Base-by-base conservation (phyloP, 2,888 invertebrate genomes). In the Selenia dentaria region DNA sequence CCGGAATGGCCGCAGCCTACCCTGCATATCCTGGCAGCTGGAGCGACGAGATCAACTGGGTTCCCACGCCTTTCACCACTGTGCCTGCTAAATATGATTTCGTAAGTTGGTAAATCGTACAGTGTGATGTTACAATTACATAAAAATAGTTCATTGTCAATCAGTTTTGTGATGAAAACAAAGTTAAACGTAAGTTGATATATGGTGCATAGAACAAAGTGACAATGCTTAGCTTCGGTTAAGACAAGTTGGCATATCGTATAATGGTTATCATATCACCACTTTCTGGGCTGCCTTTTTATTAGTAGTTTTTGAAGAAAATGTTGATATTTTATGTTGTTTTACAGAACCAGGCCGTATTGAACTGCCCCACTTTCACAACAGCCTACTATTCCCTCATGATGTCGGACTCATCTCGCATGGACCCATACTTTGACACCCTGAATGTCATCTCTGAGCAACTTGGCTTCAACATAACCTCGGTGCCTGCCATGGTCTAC, bases 31-130 rank as follows among this genome's bases (percentile, higher is more conserved):
- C 37, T 0, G 54, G 64, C 6, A 54, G 57, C 16, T 79, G 77
- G 78, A 74, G 67, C 35, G 28, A 53, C 0, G 34, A 59, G 0
- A 40, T 79, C 6, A 50, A 70, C 28, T 80, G 79, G 77, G 64
- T 64, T 0, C 79, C 79, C 0, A 60, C 70, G 0, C 79, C 79
- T 0, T 80, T 70, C 16, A 74, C 76, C 2, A 76, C 78, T 0
- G 51, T 71, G 0, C 71, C 71, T 0, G 53, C 54, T 2, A 62
- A 59, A 54, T 72, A 74, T 50, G 79, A 80, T 31, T 66, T 52
- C 34, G 79, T 79, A 48, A 73, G 77, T 76, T 38, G n/a, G n/a
- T n/a, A n/a, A n/a, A n/a, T n/a, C n/a, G n/a, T n/a, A n/a, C n/a
- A n/a, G n/a, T n/a, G n/a, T n/a, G n/a, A n/a, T n/a, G n/a, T n/a